Conservation (phyloP, 1,140 invertebrate genomes). For the Lepidurus couesii region DNA sequence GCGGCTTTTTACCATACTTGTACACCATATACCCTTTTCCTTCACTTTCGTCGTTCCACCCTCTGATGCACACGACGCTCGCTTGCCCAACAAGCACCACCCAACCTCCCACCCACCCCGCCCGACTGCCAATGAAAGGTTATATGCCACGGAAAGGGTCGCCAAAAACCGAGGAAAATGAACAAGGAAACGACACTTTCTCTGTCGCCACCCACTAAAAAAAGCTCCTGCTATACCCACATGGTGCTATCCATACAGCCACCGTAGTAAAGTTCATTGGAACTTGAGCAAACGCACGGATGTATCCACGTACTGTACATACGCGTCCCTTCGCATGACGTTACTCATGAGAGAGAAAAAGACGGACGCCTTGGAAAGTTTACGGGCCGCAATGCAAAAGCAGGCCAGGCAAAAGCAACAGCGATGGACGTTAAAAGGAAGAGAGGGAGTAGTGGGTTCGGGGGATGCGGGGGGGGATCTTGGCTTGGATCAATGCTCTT, state of each 20-base stretch:
- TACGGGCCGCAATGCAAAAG: not conserved
- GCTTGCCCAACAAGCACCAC: not conserved
- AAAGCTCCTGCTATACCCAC: not conserved
- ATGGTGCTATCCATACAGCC: not conserved
- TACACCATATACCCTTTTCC: not conserved
- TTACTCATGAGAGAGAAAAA: not conserved
- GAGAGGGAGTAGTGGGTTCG: not conserved
- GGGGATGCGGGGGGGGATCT: not conserved
- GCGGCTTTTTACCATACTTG: conserved; percentile 18
- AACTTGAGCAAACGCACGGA: not conserved
- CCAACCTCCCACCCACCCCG: not conserved
- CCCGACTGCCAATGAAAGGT: conserved; percentile 1
- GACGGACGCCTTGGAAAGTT: not conserved
- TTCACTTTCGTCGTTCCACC: not conserved
- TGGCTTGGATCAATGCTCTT: conserved; percentile 18
- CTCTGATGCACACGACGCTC: conserved; percentile 7
- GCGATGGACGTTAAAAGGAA: not conserved
- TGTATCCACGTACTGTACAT: too few relatives aligned
- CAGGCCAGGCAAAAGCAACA: not conserved
- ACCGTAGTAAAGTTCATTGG: not conserved
- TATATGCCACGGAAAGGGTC: not conserved
- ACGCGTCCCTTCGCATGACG: not conserved
- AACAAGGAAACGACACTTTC: conserved; percentile 12
- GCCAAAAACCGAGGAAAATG: not conserved
- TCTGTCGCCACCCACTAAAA: not conserved